Percentiles rank a stretch among this genome's conserved stretches.
Evolutionary conservation across 2,888 invertebrate species (phyloP).

Genomic region (Sminthurides aquaticus): DNA sequence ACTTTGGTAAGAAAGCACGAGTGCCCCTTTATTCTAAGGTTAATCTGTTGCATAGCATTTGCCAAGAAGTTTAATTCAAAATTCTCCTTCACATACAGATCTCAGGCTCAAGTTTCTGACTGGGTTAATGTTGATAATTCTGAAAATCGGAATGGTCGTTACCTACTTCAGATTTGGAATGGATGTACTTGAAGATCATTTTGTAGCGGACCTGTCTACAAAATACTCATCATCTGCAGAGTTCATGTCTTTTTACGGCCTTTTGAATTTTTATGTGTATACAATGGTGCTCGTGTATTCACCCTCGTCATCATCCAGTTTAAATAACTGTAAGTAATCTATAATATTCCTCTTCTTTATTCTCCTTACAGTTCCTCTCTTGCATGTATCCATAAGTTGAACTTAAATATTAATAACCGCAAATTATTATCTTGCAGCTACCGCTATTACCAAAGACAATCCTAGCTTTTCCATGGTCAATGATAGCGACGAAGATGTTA

Average conservation of each 20-base stretch:
- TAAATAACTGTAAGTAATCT: conserved; percentile 33
- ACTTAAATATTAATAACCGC: not conserved
- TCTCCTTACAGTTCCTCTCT: too few relatives aligned
- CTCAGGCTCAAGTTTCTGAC: conserved; percentile 85
- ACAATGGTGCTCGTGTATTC: conserved; percentile 85
- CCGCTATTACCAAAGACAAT: conserved; percentile 90
- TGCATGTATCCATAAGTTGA: not conserved
- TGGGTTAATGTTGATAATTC: conserved; percentile 70
- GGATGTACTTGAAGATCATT: conserved; percentile 78
- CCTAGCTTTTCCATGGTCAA: conserved; percentile 97
- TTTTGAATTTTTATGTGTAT: conserved; percentile 87
- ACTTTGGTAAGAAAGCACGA: conserved; percentile 79
- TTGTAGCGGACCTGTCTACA: conserved; percentile 78
- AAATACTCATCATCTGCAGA: conserved; percentile 87
- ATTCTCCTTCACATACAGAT: conserved; percentile 54
- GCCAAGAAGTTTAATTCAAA: not conserved
- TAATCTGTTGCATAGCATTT: not conserved
- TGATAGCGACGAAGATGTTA: conserved; percentile 93
- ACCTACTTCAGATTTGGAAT: conserved; percentile 78
- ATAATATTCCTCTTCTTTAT: too few relatives aligned
- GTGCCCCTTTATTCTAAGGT: too few relatives aligned
- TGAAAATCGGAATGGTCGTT: conserved; percentile 65
- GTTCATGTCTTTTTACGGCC: conserved; percentile 90
- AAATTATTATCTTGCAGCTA: conserved; percentile 56
- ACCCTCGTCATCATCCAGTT: conserved; percentile 36